These are phyloP conservation scores for Pristionchus arcanus DNA, from an alignment of 2,888 invertebrate genomes.

Conservation along the genomic window DNA sequence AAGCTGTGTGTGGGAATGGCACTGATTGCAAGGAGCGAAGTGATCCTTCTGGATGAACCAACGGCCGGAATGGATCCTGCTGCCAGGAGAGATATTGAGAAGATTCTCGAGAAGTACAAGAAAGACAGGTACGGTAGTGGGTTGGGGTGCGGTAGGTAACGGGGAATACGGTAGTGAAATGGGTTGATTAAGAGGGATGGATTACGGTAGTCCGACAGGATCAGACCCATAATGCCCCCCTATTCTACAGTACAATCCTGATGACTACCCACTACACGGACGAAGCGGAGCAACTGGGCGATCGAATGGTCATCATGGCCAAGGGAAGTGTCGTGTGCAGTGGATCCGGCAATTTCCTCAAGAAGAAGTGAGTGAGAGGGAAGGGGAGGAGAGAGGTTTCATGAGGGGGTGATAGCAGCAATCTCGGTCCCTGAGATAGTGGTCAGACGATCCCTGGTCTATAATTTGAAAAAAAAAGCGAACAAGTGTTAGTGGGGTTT, in stretches of 20 bases:
- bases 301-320: slow-evolving; percentile 74
- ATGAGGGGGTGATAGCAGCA: neutral
- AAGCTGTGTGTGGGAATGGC: slow-evolving; percentile 77
- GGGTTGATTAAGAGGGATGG: neutral
- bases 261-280: slow-evolving; percentile 78
- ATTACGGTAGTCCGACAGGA: neutral
- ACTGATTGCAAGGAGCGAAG: slow-evolving; percentile 69
- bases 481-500: no score
- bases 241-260: slow-evolving; percentile 71
- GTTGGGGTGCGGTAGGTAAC: neutral
- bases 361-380: slow-evolving; percentile 60
- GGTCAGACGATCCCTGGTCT: no score
- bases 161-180: slow-evolving; percentile 3
- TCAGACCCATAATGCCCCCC: neutral
- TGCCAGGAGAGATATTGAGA: slow-evolving; percentile 65
- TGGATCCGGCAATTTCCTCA: slow-evolving; percentile 71
- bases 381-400: neutral
- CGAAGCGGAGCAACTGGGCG: slow-evolving; percentile 77
- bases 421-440: no score
- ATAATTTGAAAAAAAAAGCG: no score
- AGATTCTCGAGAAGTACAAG: slow-evolving; percentile 66
- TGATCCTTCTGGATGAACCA: slow-evolving; percentile 76
- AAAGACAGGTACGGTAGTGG: slow-evolving; percentile 57
- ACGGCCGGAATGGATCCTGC: slow-evolving; percentile 72
- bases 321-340: slow-evolving; percentile 71